Percentiles rank a stretch among this genome's conserved stretches.
phyloP scores from a whole-genome alignment of 1,140 invertebrate genomes.

The Daktulosphaira vitifoliae region DNA sequence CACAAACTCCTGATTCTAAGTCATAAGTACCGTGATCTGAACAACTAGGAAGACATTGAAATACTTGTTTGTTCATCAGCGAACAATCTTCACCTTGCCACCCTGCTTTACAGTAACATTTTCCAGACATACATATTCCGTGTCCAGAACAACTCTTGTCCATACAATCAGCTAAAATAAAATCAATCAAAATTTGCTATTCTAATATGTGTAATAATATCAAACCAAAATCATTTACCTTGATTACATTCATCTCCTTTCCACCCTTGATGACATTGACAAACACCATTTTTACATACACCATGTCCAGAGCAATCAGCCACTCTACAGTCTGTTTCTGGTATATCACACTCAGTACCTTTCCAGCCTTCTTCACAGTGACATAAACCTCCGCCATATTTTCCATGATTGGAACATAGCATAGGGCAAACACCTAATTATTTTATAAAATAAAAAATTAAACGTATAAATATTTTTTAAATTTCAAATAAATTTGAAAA shows the following conservation, averaged over 20 bases:
- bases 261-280: constrained; percentile 82
- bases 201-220: too few species aligned
- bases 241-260: constrained; percentile 75
- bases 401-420: constrained; percentile 90
- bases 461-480: neutral
- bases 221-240: constrained; percentile 63
- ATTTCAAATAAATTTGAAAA: neutral
- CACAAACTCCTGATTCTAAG: constrained; percentile 72
- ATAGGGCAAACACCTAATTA: constrained; percentile 86
- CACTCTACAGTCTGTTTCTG: constrained; percentile 80
- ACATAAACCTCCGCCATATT: constrained; percentile 90
- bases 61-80: constrained; percentile 76
- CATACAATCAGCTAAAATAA: constrained; percentile 62
- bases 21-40: constrained; percentile 84
- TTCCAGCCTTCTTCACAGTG: constrained; percentile 96
- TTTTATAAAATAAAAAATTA: neutral
- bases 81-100: constrained; percentile 89
- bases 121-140: constrained; percentile 84
- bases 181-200: neutral
- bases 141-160: constrained; percentile 83
- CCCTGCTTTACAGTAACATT: constrained; percentile 88
- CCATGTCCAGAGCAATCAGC: constrained; percentile 87
- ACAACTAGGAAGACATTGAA: constrained; percentile 79
- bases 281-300: constrained; percentile 77
- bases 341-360: constrained; percentile 89